Evolutionary conservation across 2,888 invertebrate genomes (phyloP).

Genomic region (Aphidoletes aphidimyza): DNA sequence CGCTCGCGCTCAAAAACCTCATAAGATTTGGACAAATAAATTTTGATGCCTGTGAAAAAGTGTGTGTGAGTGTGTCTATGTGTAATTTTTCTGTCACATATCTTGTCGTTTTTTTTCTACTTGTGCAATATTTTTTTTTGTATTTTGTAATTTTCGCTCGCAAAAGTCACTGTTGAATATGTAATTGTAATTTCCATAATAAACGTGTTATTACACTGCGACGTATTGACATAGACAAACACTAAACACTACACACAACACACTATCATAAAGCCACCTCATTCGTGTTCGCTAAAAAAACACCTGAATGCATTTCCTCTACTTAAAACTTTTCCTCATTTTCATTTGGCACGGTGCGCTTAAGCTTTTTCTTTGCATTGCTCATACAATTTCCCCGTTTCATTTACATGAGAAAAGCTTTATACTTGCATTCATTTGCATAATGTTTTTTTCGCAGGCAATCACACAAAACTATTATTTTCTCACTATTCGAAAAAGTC

Average conservation of each 20-base stretch:
- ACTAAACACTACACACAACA: too few relatives aligned
- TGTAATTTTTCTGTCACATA: constrained; percentile 13
- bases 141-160: neutral
- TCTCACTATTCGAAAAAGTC: neutral
- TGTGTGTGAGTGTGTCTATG: neutral
- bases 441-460: constrained; percentile 6
- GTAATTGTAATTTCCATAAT: neutral
- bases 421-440: neutral
- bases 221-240: neutral
- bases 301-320: neutral
- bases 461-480: constrained; percentile 17
- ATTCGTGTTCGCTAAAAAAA: too few relatives aligned
- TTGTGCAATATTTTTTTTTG: neutral
- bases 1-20: too few relatives aligned
- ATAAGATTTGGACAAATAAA: too few relatives aligned
- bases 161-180: neutral
- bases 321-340: neutral
- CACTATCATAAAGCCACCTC: neutral
- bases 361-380: too few relatives aligned
- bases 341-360: neutral
- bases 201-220: constrained; percentile 19
- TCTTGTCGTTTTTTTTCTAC: neutral
- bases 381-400: too few relatives aligned
- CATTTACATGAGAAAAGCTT: neutral
- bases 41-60: neutral